Conservation (phyloP, 2,888 invertebrate genomes). For the Ochlodes sylvanus region DNA sequence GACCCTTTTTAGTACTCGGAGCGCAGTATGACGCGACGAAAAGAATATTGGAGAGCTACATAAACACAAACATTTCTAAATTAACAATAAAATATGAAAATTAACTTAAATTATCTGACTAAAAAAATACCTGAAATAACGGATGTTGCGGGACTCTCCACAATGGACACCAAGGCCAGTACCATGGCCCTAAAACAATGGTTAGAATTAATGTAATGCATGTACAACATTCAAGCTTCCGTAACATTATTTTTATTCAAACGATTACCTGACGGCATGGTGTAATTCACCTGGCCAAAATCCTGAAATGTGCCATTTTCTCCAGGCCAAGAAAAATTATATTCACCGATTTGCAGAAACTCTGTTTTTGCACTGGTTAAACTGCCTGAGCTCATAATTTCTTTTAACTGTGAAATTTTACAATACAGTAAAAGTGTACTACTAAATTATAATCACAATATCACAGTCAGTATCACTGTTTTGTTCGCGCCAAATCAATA, state of each 20-base stretch:
- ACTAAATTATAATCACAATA: neutral
- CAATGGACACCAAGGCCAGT: constrained; percentile 88
- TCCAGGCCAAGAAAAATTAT: constrained; percentile 81
- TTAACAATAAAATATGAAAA: neutral
- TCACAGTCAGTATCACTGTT: constrained; percentile 13
- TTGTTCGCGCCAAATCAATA: constrained; percentile 69
- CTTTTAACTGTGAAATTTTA: neutral
- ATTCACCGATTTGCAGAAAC: constrained; percentile 74
- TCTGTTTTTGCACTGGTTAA: constrained; percentile 58
- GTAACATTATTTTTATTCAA: constrained; percentile 1
- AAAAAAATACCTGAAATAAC: constrained; percentile 72
- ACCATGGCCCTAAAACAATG: constrained; percentile 79
- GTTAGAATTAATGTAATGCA: constrained; percentile 1
- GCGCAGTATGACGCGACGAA: constrained; percentile 92
- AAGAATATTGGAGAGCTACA: constrained; percentile 91
- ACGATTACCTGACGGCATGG: constrained; percentile 74
- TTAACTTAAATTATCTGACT: neutral
- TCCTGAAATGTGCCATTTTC: constrained; percentile 78
- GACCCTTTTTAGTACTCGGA: constrained; percentile 91
- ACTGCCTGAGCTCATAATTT: constrained; percentile 26
- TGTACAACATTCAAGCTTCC: neutral
- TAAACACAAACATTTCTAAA: constrained; percentile 50
- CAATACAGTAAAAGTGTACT: neutral
- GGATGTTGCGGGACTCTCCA: constrained; percentile 92
- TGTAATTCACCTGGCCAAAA: constrained; percentile 74